A percentile compares a stretch with the other conserved stretches of the same genome.
These are phyloP conservation scores for Otis tarda DNA, from an alignment of 2,113 vertebrate species.

Conservation along the genomic window DNA sequence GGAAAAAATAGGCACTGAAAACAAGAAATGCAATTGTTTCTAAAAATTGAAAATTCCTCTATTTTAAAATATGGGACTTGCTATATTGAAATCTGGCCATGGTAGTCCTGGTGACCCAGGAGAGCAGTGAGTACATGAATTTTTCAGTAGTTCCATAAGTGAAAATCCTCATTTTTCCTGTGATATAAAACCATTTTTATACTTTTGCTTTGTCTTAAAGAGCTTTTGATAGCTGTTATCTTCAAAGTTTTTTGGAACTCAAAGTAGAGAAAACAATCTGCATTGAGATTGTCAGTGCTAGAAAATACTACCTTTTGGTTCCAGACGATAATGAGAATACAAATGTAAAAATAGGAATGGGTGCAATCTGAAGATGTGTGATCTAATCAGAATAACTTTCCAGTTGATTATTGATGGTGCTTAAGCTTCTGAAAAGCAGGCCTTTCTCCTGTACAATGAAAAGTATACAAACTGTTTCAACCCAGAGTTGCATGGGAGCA, in stretches of 20 bases:
- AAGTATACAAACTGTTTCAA: background rate
- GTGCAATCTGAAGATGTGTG: background rate
- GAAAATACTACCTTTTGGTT: background rate
- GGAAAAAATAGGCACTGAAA: background rate
- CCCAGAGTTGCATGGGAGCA: fast-evolving
- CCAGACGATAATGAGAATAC: background rate
- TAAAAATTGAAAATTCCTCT: background rate
- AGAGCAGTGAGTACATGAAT: background rate
- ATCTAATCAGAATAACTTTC: background rate
- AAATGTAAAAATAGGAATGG: background rate
- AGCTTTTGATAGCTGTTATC: background rate
- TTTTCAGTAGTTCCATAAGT: background rate
- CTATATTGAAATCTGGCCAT: background rate
- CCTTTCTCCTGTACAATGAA: background rate
- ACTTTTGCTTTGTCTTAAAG: background rate
- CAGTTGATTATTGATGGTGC: background rate
- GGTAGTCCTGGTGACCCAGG: background rate
- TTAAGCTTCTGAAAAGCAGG: background rate
- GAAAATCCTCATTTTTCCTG: background rate
- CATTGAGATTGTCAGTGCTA: background rate
- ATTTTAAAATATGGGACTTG: background rate
- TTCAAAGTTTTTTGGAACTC: background rate
- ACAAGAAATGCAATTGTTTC: background rate
- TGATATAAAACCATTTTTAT: background rate
- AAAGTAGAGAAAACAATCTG: background rate